A percentile compares a stretch with the other conserved stretches of the same genome.
Evolutionary conservation across 2,797 vertebrate species (phyloP).

Genomic region (Myiotriccus ornatus): DNA sequence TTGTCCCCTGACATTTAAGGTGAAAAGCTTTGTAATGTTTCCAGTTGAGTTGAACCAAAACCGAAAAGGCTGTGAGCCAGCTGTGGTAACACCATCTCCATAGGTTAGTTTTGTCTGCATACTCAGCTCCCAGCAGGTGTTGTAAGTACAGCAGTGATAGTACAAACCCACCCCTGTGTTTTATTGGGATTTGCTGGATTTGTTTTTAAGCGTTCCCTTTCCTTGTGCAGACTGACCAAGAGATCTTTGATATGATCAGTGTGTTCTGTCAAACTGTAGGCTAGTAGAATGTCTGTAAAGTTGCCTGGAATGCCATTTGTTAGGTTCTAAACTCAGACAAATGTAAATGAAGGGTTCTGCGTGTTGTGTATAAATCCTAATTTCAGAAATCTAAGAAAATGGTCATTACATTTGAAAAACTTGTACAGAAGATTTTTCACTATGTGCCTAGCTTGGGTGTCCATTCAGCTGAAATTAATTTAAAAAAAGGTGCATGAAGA

Average conservation of each 20-base stretch:
- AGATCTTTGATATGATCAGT: slow-evolving; percentile 62
- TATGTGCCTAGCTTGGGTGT: slow-evolving; percentile 84
- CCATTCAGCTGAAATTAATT: slow-evolving; percentile 77
- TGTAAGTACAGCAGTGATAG: slow-evolving; percentile 23
- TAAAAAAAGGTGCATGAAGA: slow-evolving; percentile 81
- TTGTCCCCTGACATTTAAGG: slow-evolving; percentile 69
- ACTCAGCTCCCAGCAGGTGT: slow-evolving; percentile 38
- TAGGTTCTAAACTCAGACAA: slow-evolving; percentile 67
- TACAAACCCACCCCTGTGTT: not conserved
- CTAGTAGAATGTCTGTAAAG: slow-evolving; percentile 73
- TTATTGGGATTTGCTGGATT: slow-evolving; percentile 40
- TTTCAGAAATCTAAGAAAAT: slow-evolving; percentile 47
- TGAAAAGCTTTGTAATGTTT: slow-evolving; percentile 76
- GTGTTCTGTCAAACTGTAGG: slow-evolving; percentile 73
- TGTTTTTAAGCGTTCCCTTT: slow-evolving; percentile 52
- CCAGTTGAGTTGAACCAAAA: slow-evolving; percentile 74
- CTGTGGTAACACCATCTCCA: slow-evolving; percentile 40
- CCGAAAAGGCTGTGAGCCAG: slow-evolving; percentile 36
- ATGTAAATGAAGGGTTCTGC: slow-evolving; percentile 70
- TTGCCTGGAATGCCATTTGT: slow-evolving; percentile 76
- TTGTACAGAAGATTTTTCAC: slow-evolving; percentile 83
- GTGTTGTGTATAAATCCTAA: slow-evolving; percentile 70
- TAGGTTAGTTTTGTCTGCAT: slow-evolving; percentile 25
- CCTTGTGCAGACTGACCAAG: slow-evolving; percentile 74
- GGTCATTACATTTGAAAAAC: slow-evolving; percentile 76